Evolutionary conservation across 1,140 invertebrate genomes (phyloP), one percentile per base, ranked within the genome.

Genomic region (Mesaphorura yosii): DNA sequence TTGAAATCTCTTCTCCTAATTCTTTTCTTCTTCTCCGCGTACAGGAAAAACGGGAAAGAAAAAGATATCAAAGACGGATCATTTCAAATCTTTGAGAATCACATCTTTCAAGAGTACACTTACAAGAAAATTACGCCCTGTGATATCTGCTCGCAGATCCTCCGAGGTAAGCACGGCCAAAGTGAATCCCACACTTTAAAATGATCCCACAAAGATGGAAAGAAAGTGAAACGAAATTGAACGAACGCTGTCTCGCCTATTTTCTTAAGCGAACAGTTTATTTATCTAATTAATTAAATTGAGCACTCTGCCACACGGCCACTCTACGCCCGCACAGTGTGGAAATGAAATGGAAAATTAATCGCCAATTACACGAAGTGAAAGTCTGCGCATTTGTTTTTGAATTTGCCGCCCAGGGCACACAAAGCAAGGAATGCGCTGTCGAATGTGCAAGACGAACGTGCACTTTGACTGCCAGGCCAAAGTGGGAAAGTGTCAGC

Each of bases 111-210:
- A 69, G 88, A 93, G 68, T 88, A 93, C 68, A 93, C 88, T 2
- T 93, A 92, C 69, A 90, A 91, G 70, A 93, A 92, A 72, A 91
- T 94, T 60, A 91, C 88, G 15, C 86, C 88, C 5, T 94, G 89
- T 69, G 89, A 94, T 70, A 81, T 89, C 48, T 94, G 89, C 69
- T 87, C 86, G 28, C 87, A 92, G 74, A 86, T 93, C 37, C 73
- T 92, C 20, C 78, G 88, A 76, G 86, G 85, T 87, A 74, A 73
- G 71, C 56, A 29, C 19, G n/a, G 6, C 23, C 6, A 10, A 19
- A 7, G n/a, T 19, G 23, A 42, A 42, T 42, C 23, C 40, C 17
- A n/a, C n/a, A n/a, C n/a, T n/a, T n/a, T n/a, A n/a, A n/a, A n/a
- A n/a, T n/a, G n/a, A n/a, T n/a, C n/a, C n/a, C n/a, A n/a, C 10